These are phyloP conservation scores for Neodiprion fabricii DNA, from an alignment of 1,140 invertebrate species.

Conservation along the genomic window DNA sequence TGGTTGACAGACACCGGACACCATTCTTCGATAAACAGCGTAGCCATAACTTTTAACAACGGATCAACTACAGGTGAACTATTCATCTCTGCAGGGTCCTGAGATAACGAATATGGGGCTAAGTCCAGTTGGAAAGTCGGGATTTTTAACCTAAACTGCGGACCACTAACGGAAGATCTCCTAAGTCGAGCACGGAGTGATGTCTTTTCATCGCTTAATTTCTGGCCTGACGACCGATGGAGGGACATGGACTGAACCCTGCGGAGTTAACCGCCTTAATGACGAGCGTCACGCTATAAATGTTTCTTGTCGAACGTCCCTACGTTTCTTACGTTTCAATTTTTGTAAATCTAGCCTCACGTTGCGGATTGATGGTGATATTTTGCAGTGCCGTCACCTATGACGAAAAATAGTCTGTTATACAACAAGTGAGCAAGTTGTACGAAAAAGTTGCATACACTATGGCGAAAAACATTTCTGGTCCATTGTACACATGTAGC, in stretches of 20 bases:
- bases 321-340: no score
- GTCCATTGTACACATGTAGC: no score
- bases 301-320: not conserved
- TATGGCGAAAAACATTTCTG: no score
- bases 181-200: not conserved
- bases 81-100: not conserved
- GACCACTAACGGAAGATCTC: not conserved
- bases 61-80: slow-evolving; percentile 1
- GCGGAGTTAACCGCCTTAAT: not conserved
- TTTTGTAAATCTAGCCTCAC: no score
- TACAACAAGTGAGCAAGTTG: no score
- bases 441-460: no score
- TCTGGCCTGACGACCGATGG: not conserved
- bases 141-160: not conserved
- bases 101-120: not conserved
- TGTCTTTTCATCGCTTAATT: not conserved
- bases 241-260: not conserved
- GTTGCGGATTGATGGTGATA: no score
- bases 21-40: not conserved
- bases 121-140: not conserved
- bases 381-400: no score
- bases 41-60: not conserved
- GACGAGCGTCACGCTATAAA: not conserved
- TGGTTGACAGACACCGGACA: not conserved
- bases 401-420: no score